phyloP scores from a whole-genome alignment of 2,113 vertebrate genomes.

The Grus americana region DNA sequence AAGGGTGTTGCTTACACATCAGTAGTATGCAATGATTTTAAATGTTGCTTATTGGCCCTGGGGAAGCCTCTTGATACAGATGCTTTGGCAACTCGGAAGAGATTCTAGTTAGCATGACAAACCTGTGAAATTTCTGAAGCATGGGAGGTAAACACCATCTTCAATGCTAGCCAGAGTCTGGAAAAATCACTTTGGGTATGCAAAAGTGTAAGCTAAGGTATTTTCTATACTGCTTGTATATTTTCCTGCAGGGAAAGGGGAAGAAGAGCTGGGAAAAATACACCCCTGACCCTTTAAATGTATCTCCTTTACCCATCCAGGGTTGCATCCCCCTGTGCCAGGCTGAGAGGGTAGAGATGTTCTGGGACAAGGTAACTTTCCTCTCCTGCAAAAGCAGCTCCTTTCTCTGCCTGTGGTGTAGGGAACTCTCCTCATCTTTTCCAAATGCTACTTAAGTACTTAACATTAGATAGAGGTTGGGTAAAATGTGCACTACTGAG shows the following conservation, averaged over 20 bases:
- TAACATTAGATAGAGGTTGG: background rate
- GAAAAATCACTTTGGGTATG: background rate
- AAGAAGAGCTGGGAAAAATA: background rate
- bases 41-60: background rate
- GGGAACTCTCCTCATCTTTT: background rate
- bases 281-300: background rate
- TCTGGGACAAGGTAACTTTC: background rate
- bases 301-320: background rate
- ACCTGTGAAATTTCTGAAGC: constrained; percentile 25
- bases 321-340: background rate
- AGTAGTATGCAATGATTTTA: background rate
- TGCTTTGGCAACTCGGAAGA: background rate
- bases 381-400: background rate
- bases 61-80: background rate
- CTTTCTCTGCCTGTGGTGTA: background rate
- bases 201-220: background rate
- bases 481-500: background rate
- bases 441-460: background rate
- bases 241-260: background rate
- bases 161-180: background rate
- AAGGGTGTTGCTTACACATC: background rate
- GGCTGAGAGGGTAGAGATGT: background rate
- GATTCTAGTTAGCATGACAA: background rate
- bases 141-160: background rate
- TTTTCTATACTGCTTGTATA: background rate